Percentiles rank a stretch among this genome's conserved stretches.
Conservation (phyloP, 2,113 vertebrate species). For the Podilymbus podiceps region DNA sequence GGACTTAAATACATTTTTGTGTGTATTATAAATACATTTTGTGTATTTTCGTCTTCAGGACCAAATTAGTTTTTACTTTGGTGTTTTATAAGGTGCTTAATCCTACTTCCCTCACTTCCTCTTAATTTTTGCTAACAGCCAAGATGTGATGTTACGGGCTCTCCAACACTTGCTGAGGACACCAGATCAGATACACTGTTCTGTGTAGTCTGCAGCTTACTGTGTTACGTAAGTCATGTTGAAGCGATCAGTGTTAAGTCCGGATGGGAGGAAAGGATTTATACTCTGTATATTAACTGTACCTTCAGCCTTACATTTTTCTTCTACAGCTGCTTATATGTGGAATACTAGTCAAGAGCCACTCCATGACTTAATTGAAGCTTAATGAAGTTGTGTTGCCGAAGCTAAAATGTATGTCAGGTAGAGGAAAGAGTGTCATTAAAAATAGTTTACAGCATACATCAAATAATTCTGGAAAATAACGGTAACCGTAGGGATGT, state of each 20-base stretch:
- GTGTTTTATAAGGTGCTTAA: neutral
- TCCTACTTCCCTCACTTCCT: neutral
- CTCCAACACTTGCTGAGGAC: neutral
- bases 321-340: neutral
- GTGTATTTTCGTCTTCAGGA: neutral
- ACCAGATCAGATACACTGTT: neutral
- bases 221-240: constrained; percentile 35
- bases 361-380: neutral
- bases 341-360: neutral
- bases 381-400: neutral
- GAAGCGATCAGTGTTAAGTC: constrained; percentile 54
- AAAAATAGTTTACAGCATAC: neutral
- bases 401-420: neutral
- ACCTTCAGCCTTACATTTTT: neutral
- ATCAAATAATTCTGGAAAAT: neutral
- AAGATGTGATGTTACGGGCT: neutral
- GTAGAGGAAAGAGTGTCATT: neutral
- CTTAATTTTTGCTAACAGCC: neutral
- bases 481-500: neutral
- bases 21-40: neutral
- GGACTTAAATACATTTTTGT: neutral
- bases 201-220: constrained; percentile 42
- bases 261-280: constrained; percentile 29
- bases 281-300: neutral
- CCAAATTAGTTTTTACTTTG: neutral